A percentile compares a stretch with the other conserved stretches of the same genome.
phyloP scores from a whole-genome alignment of 1,140 invertebrate genomes.

The Stratiolaelaps scimitus region DNA sequence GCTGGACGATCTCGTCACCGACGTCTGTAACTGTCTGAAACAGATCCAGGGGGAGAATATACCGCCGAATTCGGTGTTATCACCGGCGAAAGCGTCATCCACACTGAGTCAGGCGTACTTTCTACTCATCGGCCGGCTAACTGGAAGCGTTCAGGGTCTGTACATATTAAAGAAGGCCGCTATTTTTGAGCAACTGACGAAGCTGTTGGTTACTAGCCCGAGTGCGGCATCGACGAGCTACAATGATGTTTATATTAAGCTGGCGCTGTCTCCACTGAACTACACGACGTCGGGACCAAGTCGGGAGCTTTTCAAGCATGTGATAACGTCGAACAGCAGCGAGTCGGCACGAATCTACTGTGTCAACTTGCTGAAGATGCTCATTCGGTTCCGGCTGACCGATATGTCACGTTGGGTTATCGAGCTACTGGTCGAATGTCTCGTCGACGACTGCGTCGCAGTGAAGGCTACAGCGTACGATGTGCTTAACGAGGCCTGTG shows the following conservation, averaged over 20 bases:
- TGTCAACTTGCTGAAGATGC: conserved; percentile 71
- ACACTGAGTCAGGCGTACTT: conserved; percentile 88
- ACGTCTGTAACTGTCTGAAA: conserved; percentile 16
- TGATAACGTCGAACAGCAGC: conserved; percentile 42
- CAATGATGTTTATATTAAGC: conserved; percentile 79
- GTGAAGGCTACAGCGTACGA: conserved; percentile 63
- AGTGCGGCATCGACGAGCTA: conserved; percentile 48
- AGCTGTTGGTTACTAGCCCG: conserved; percentile 40
- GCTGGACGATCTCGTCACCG: conserved; percentile 3
- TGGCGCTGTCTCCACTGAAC: conserved; percentile 75
- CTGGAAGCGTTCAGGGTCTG: conserved; percentile 56
- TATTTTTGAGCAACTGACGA: conserved; percentile 57
- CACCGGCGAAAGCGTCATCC: conserved; percentile 67
- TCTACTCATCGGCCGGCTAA: conserved; percentile 73
- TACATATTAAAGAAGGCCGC: conserved; percentile 57
- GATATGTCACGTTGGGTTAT: conserved; percentile 58
- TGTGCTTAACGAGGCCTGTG: conserved; percentile 80
- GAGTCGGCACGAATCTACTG: conserved; percentile 70
- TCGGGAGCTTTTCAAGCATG: conserved; percentile 45
- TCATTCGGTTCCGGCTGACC: conserved; percentile 57
- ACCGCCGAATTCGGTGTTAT: conserved; percentile 73
- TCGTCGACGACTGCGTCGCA: conserved; percentile 57
- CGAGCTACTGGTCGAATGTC: conserved; percentile 60
- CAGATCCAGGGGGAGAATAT: conserved; percentile 57
- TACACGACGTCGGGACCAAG: conserved; percentile 59